These are phyloP conservation scores for Ceratina calcarata DNA, from an alignment of 1,140 invertebrate species.

Conservation along the genomic window DNA sequence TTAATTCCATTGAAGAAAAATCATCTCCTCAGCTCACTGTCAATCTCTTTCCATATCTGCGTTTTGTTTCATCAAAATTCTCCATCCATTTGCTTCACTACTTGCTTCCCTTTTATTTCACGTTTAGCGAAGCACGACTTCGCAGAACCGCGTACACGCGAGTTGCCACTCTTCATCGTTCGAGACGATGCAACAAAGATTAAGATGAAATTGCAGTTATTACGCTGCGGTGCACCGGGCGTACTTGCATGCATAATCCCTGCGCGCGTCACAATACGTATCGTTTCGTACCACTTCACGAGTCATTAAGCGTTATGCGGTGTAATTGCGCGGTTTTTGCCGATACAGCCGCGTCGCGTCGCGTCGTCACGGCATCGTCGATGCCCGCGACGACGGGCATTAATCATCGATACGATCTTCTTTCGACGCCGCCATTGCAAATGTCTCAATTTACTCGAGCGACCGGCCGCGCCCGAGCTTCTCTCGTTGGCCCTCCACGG, in stretches of 20 bases:
- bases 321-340: slow-evolving; percentile 43
- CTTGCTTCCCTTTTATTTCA: too few relatives aligned
- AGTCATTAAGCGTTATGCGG: slow-evolving; percentile 38
- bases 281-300: slow-evolving; percentile 38
- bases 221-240: background rate
- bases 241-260: slow-evolving; percentile 24
- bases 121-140: too few relatives aligned
- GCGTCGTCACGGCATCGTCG: too few relatives aligned
- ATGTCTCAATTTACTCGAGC: slow-evolving; percentile 38
- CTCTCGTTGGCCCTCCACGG: background rate
- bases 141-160: too few relatives aligned
- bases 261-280: slow-evolving; percentile 21
- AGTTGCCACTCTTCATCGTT: slow-evolving; percentile 16
- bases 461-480: background rate
- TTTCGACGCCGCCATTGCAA: slow-evolving; percentile 35
- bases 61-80: background rate
- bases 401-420: slow-evolving; percentile 51
- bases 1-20: slow-evolving; percentile 54
- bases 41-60: background rate
- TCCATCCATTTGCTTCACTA: too few relatives aligned
- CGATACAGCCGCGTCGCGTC: background rate
- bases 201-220: slow-evolving; percentile 49
- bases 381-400: background rate
- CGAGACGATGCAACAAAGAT: slow-evolving; percentile 25
- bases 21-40: background rate